Conservation (phyloP, 2,113 vertebrate genomes). For the Notechis scutatus region DNA sequence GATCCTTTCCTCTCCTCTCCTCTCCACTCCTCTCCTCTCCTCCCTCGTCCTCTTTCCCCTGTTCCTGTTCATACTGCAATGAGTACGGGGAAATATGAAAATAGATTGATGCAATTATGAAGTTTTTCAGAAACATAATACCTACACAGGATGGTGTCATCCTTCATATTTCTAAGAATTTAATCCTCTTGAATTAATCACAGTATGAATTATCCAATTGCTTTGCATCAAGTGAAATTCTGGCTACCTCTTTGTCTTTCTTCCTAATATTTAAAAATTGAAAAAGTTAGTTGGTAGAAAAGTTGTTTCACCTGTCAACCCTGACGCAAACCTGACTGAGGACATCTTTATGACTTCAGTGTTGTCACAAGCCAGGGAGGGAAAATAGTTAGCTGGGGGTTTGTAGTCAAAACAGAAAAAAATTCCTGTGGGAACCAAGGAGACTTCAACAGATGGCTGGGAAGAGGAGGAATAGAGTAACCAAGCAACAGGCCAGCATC, state of each 20-base stretch:
- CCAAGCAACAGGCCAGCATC: no score
- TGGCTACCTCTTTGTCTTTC: not conserved
- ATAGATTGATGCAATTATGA: conserved; percentile 40
- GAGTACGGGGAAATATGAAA: conserved; percentile 44
- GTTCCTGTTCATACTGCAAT: conserved; percentile 38
- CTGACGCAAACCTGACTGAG: no score
- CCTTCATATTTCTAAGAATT: conserved; percentile 36
- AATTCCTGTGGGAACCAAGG: no score
- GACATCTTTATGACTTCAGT: no score
- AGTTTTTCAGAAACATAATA: conserved; percentile 9
- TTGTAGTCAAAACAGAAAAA: no score
- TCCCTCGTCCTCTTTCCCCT: not conserved
- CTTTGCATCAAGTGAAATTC: conserved; percentile 7
- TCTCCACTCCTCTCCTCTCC: not conserved
- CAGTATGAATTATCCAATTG: conserved; percentile 46
- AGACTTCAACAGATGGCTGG: no score
- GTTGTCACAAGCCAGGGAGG: no score
- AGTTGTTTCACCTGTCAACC: not conserved
- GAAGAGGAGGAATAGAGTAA: no score
- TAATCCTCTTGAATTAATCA: conserved; percentile 57
- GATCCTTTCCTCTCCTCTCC: not conserved
- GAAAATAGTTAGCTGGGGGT: no score
- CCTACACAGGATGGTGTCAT: conserved; percentile 41
- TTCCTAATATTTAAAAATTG: conserved; percentile 2
- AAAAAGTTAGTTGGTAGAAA: not conserved